phyloP scores from a whole-genome alignment of 1,140 invertebrate species.

The Trachelipus rathkii region DNA sequence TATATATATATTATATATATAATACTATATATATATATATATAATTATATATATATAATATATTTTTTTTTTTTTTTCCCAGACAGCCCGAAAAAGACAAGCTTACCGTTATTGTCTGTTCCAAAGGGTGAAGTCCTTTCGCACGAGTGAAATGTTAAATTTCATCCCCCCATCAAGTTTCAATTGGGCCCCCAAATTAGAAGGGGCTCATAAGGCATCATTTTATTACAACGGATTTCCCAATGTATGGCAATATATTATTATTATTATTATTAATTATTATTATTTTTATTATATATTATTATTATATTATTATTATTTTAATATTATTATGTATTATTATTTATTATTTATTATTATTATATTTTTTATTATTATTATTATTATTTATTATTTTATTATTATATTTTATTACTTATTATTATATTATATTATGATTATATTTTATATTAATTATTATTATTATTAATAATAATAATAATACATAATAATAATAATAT shows the following conservation, averaged over 20 bases:
- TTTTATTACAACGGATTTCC: conserved; percentile 29
- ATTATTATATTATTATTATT: no score
- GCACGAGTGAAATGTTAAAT: conserved; percentile 21
- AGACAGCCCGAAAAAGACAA: background rate
- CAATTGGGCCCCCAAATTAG: conserved; percentile 19
- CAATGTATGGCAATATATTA: background rate
- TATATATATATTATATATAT: background rate
- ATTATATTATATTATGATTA: no score
- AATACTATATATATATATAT: conserved; percentile 12
- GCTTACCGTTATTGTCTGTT: conserved; percentile 27
- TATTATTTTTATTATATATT: no score
- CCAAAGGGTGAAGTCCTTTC: conserved; percentile 20
- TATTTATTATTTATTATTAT: no score
- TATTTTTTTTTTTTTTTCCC: background rate
- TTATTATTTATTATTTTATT: no score
- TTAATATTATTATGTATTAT: no score
- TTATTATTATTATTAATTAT: no score
- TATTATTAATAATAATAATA: no score
- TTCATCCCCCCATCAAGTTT: background rate
- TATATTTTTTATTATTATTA: no score
- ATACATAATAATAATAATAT: no score
- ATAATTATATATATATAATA: background rate
- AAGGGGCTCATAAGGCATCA: conserved; percentile 9
- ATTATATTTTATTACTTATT: no score
- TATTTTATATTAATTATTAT: no score